Base-by-base conservation (phyloP, 2,113 vertebrate species). In the Sturnira hondurensis region DNA sequence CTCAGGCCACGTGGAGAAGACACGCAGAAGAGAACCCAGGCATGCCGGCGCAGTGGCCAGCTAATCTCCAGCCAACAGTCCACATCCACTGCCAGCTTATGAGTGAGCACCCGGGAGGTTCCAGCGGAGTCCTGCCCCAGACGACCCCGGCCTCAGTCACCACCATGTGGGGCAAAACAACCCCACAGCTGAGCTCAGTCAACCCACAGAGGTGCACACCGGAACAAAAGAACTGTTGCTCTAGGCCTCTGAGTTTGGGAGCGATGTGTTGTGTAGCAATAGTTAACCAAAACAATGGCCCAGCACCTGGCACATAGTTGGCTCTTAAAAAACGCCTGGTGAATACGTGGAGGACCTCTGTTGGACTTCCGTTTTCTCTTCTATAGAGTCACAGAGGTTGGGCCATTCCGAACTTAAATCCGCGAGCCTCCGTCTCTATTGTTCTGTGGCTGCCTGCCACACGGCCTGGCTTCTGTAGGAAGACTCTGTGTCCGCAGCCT, bases 401-500 rank as follows among this genome's bases (percentile, higher is more conserved):
- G 63, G 31, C 24, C 31, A 7, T 10, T 33, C n/a, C 33, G 7
- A 2, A 67, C 56, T 43, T 31, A 31, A 4, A 1, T 38, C 17
- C 50, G 1, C 0, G 4, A 38, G 41, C 43, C 20, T n/a, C 52
- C 26, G 3, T 28, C 47, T n/a, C 43, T 50, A 0, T 12, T 63
- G 36, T 28, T 20, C 17, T 24, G 68, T 22, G 50, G 41, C n/a
- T 15, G 7, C 58, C 52, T 28, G 31, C 33, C 28, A 19, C 17
- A 0, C 28, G 10, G 33, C 36, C 68, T 54, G n/a, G 38, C 58
- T 52, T 50, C 78, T 14, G 13, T 26, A 81, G 73, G 67, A 65
- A 33, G 56, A 61, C 38, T n/a, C 28, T 4, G 0, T 22, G 52
- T 56, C 50, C 13, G 15, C 15, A 10, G 31, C 31, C 31, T 38